Base-by-base conservation (phyloP, 2,888 invertebrate species). In the Lysandra coridon region DNA sequence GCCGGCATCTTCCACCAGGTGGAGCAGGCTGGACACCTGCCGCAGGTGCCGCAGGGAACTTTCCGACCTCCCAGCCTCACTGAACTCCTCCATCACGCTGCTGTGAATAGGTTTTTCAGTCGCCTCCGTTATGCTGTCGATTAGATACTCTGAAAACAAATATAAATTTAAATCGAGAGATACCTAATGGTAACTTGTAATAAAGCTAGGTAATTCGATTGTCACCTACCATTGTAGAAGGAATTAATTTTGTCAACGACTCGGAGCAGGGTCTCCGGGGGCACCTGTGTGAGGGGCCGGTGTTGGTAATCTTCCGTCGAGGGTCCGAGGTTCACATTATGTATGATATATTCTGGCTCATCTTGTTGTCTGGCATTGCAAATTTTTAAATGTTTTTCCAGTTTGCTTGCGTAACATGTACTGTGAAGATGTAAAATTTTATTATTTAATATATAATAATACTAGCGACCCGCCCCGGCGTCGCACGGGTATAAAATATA, bases 1-100 rank as follows among this genome's bases (percentile, higher is more conserved):
- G 1, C 95, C 91, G 81, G 95, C 94, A 0, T 93, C 88, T 80
- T 97, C 95, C 73, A 97, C 89, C 79, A 97, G 95, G 69, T 96
- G 97, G 80, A 98, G 89, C 80, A 98, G 92, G 0, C 97, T 96
- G 2, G 98, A 96, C 79, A 96, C 96, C 90, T 98, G 98, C 33
- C 96, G 89, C 83, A 98, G 91, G 88, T 98, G 98, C 81, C 97
- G 96, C 78, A 95, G 95, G 0, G 96, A 95, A 85, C 95, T 95
- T 83, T 95, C 95, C 0, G 96, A 95, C 83, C 96, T 96, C 30
- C 95, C 95, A 0, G 93, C 87, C 80, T 87, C 87, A 0, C 81
- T 83, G 82, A 90, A 92, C 82, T 93, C 92, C 1, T 83, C 84
- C 78, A 83, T 40, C 23, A 94, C 88, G 0, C 84, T 83, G 1